Evolutionary conservation across 2,888 invertebrate genomes (phyloP).

Genomic region (Tiliacea citrago): DNA sequence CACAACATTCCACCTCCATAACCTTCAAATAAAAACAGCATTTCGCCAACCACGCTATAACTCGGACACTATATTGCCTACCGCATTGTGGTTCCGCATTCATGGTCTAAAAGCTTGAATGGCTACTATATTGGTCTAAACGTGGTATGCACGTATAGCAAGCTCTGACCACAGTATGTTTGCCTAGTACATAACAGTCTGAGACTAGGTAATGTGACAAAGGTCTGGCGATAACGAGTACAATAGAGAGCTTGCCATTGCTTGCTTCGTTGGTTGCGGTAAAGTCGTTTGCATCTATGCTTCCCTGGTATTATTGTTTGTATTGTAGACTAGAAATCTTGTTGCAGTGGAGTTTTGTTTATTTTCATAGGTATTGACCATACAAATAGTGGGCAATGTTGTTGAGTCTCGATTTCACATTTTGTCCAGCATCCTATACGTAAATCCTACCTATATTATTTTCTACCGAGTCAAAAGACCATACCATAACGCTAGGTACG

Average conservation of each 20-base stretch:
- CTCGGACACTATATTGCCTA: conserved; percentile 2
- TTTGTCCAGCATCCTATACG: too few species aligned
- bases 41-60: background rate
- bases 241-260: conserved; percentile 23
- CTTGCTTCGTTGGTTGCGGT: conserved; percentile 23
- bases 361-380: too few species aligned
- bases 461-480: too few species aligned
- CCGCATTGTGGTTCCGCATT: conserved; percentile 24
- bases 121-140: conserved; percentile 40
- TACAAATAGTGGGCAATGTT: too few species aligned
- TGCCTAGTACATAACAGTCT: conserved; percentile 21
- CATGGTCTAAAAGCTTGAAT: conserved; percentile 25
- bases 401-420: too few species aligned
- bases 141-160: conserved; percentile 2
- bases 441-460: too few species aligned
- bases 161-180: conserved; percentile 35
- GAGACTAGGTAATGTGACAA: conserved; percentile 30
- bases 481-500: too few species aligned
- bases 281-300: conserved; percentile 12
- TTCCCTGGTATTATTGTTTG: conserved; percentile 18
- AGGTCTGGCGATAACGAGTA: conserved; percentile 10
- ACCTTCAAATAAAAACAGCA: conserved; percentile 16
- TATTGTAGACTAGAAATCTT: background rate
- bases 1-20: background rate
- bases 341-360: background rate